Evolutionary conservation across 1,140 invertebrate species (phyloP).

Genomic region (Mercenaria mercenaria): DNA sequence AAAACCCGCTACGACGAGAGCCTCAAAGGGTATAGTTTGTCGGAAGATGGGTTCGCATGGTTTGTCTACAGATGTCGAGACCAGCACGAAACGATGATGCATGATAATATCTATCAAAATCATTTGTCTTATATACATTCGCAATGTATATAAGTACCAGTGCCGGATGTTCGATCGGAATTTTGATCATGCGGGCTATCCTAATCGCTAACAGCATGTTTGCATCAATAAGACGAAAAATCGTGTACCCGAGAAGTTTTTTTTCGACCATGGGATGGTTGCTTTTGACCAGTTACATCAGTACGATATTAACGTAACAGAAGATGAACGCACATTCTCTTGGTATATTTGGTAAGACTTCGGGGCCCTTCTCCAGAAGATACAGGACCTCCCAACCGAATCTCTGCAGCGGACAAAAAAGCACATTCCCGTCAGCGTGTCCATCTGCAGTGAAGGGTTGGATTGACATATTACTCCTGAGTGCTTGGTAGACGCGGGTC

Average conservation of each 20-base stretch:
- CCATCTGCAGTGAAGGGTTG: slow-evolving; percentile 26
- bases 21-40: too few relatives aligned
- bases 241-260: slow-evolving; percentile 10
- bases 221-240: slow-evolving; percentile 11
- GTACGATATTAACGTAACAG: slow-evolving; percentile 11
- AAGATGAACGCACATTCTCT: background rate
- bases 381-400: background rate
- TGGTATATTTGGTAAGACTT: slow-evolving; percentile 28
- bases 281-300: slow-evolving; percentile 26
- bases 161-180: background rate
- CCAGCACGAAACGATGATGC: too few relatives aligned
- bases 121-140: too few relatives aligned
- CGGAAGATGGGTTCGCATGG: too few relatives aligned
- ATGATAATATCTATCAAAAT: too few relatives aligned
- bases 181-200: background rate
- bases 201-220: background rate
- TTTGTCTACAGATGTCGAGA: too few relatives aligned
- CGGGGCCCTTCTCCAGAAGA: background rate
- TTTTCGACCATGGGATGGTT: too few relatives aligned
- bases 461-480: background rate
- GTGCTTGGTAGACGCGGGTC: slow-evolving; percentile 11
- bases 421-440: slow-evolving; percentile 27
- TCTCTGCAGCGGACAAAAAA: background rate
- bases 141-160: slow-evolving; percentile 27
- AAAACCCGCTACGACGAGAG: too few relatives aligned